These are phyloP conservation scores for Tretioscincus oriximinensis DNA, from an alignment of 2,113 vertebrate genomes.

Conservation along the genomic window DNA sequence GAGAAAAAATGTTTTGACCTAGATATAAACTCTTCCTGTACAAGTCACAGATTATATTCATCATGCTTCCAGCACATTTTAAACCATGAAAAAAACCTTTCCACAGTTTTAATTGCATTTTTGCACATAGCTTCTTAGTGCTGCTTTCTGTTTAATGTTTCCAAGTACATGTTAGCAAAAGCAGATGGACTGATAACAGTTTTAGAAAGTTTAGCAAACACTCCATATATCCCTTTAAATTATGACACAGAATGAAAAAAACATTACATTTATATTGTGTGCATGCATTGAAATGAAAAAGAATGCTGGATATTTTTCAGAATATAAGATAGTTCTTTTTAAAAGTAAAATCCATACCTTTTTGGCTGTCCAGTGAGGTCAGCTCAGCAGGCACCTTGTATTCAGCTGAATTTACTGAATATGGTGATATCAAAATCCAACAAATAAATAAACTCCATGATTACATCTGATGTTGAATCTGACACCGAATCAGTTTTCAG, in stretches of 20 bases:
- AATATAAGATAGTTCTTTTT: not conserved
- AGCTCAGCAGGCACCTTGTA: too few species aligned
- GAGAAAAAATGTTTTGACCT: conserved; percentile 2
- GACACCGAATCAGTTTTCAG: too few species aligned
- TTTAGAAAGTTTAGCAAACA: not conserved
- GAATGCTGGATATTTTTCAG: not conserved
- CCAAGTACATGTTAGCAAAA: not conserved
- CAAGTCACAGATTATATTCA: not conserved
- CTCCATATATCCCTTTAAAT: too few species aligned
- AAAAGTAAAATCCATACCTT: too few species aligned
- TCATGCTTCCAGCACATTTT: conserved; percentile 23
- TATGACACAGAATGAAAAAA: too few species aligned
- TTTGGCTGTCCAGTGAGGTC: too few species aligned
- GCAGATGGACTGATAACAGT: conserved; percentile 34
- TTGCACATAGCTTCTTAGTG: not conserved
- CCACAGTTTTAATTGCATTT: not conserved
- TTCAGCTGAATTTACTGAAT: too few species aligned
- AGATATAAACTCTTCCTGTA: conserved; percentile 1
- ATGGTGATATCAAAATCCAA: too few species aligned
- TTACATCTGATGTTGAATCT: too few species aligned
- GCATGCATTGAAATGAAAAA: conserved; percentile 15
- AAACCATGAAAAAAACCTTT: conserved; percentile 14
- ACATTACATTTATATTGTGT: not conserved
- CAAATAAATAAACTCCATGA: too few species aligned
- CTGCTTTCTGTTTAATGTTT: conserved; percentile 14